Percentiles rank a stretch among this genome's conserved stretches.
These are phyloP conservation scores for Cyclophora punctaria DNA, from an alignment of 2,888 invertebrate species.

Conservation along the genomic window DNA sequence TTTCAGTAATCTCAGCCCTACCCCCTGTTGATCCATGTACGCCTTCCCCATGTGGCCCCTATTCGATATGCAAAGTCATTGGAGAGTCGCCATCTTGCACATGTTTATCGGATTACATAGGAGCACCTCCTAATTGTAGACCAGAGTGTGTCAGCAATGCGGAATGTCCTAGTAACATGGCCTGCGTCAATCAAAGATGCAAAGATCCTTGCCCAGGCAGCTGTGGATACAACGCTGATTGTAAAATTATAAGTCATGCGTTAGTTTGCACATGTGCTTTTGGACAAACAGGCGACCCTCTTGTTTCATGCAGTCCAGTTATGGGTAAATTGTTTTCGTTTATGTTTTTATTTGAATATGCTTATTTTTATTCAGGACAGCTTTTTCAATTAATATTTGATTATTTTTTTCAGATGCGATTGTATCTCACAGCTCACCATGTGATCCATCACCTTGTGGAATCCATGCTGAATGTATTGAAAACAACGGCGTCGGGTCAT, in stretches of 20 bases:
- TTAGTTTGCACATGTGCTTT: slow-evolving; percentile 78
- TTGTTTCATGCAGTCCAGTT: slow-evolving; percentile 57
- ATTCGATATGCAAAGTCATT: slow-evolving; percentile 77
- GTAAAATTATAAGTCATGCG: slow-evolving; percentile 83
- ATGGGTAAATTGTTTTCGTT: slow-evolving; percentile 39
- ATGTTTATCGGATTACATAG: slow-evolving; percentile 77
- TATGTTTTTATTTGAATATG: not conserved
- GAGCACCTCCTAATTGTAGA: slow-evolving; percentile 78
- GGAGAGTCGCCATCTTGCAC: slow-evolving; percentile 80
- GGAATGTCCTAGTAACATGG: slow-evolving; percentile 78
- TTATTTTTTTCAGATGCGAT: slow-evolving; percentile 40
- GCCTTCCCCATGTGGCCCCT: slow-evolving; percentile 80
- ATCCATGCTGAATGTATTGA: slow-evolving; percentile 77
- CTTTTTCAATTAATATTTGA: not conserved
- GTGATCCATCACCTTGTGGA: slow-evolving; percentile 82
- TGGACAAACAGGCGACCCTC: slow-evolving; percentile 81
- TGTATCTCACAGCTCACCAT: slow-evolving; percentile 72
- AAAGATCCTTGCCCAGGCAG: slow-evolving; percentile 80
- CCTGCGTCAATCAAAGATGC: slow-evolving; percentile 81
- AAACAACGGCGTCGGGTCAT: slow-evolving; percentile 80
- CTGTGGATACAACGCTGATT: slow-evolving; percentile 82
- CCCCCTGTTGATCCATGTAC: slow-evolving; percentile 76
- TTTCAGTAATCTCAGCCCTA: slow-evolving; percentile 50
- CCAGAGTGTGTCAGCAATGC: slow-evolving; percentile 81
- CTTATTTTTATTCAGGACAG: too few relatives aligned